These are phyloP conservation scores for Ardeotis arabs DNA, from an alignment of 2,113 vertebrate species.

Conservation along the genomic window DNA sequence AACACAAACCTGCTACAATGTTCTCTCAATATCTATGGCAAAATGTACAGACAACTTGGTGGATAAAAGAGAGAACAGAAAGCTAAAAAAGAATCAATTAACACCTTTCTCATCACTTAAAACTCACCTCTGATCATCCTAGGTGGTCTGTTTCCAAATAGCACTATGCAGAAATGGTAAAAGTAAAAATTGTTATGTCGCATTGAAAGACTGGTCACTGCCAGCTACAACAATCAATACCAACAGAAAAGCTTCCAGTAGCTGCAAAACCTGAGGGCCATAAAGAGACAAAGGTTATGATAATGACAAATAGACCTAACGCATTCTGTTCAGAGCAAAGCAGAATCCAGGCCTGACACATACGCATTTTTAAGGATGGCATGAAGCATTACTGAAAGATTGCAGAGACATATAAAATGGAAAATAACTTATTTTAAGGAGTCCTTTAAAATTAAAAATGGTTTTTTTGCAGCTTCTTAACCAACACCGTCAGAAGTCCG, in stretches of 20 bases:
- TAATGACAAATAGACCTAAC: neutral
- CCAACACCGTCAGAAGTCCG: neutral
- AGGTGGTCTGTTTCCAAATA: neutral
- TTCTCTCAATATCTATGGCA: neutral
- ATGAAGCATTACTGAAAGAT: neutral
- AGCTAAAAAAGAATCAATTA: neutral
- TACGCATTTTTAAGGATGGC: neutral
- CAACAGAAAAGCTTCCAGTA: neutral
- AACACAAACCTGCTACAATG: neutral
- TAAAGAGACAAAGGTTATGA: neutral
- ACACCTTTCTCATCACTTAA: neutral
- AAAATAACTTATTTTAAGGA: neutral
- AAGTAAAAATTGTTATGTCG: neutral
- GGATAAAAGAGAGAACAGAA: neutral
- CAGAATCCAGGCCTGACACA: neutral
- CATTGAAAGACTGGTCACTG: accelerated
- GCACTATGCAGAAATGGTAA: neutral
- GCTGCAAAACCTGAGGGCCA: neutral
- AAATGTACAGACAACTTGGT: neutral
- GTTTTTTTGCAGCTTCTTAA: neutral
- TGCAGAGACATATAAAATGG: neutral
- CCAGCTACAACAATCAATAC: neutral
- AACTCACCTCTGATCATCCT: neutral
- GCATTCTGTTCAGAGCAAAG: neutral
- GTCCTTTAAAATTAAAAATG: neutral